phyloP scores from a whole-genome alignment of 2,888 invertebrate species.

The Notodonta dromedarius region DNA sequence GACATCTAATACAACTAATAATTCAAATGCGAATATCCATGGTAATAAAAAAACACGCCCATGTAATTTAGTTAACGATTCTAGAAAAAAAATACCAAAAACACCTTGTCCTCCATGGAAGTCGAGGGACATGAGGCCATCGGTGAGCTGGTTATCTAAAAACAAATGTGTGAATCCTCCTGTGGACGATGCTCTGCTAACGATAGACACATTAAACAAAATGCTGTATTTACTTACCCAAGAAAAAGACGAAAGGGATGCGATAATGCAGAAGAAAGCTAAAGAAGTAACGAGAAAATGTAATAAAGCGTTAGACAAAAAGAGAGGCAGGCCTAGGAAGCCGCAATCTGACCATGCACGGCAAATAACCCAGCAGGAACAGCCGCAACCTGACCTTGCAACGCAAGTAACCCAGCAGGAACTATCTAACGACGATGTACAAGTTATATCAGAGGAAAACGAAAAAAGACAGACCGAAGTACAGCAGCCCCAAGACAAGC shows the following conservation, averaged over 20 bases:
- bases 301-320: not conserved
- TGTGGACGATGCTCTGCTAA: slow-evolving; percentile 41
- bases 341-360: not conserved
- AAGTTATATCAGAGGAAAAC: slow-evolving; percentile 7
- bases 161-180: not conserved
- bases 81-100: slow-evolving; percentile 9
- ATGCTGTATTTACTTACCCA: slow-evolving; percentile 53
- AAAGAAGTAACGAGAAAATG: slow-evolving; percentile 20
- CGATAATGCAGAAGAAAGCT: slow-evolving; percentile 1
- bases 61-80: not conserved
- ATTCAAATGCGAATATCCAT: not conserved
- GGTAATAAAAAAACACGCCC: not conserved
- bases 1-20: not conserved
- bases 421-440: slow-evolving; percentile 11
- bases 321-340: slow-evolving; percentile 5
- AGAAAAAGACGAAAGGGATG: slow-evolving; percentile 18
- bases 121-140: slow-evolving; percentile 11
- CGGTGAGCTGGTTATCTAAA: slow-evolving; percentile 26
- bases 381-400: not conserved
- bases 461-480: not conserved
- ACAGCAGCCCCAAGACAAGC: not conserved
- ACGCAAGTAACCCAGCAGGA: not conserved
- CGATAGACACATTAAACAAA: slow-evolving; percentile 65
- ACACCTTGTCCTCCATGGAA: slow-evolving; percentile 17
- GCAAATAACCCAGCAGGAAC: not conserved